Conservation (phyloP, 2,797 vertebrate species). For the Neoniphon sammara region DNA sequence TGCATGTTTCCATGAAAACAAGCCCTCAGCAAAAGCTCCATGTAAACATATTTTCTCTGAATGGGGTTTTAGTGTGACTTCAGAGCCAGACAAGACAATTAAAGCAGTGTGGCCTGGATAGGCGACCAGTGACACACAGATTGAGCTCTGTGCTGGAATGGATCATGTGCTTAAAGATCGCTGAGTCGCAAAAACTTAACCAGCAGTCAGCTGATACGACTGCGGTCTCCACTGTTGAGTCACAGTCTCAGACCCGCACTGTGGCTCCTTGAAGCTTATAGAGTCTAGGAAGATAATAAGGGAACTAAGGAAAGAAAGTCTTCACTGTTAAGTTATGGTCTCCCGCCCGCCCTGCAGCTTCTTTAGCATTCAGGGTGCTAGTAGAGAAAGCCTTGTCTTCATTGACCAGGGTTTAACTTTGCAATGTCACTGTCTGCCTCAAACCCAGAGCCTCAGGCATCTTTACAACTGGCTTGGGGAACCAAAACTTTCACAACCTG, state of each 20-base stretch:
- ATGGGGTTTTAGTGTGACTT: slow-evolving; percentile 22
- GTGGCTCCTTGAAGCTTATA: slow-evolving; percentile 30
- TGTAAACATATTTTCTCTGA: slow-evolving; percentile 16
- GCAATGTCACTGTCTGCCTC: not conserved
- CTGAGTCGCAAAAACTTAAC: slow-evolving; percentile 72
- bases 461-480: not conserved
- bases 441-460: not conserved
- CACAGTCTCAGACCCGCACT: slow-evolving; percentile 47
- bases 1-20: slow-evolving; percentile 45
- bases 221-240: slow-evolving; percentile 60
- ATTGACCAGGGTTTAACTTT: not conserved
- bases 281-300: slow-evolving; percentile 24
- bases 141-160: slow-evolving; percentile 66
- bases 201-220: slow-evolving; percentile 77
- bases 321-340: slow-evolving; percentile 16
- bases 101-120: slow-evolving; percentile 53
- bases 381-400: not conserved
- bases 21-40: slow-evolving; percentile 4
- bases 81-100: slow-evolving; percentile 55
- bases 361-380: slow-evolving; percentile 3
- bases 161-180: slow-evolving; percentile 73
- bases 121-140: slow-evolving; percentile 63
- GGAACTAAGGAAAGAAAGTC: slow-evolving; percentile 16
- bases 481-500: not conserved
- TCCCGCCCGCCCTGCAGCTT: not conserved